Evolutionary conservation across 53 echinoderm and acorn worm genomes (phyloP), one percentile per base, ranked within the genome.

Genomic region (Henricia sp.): DNA sequence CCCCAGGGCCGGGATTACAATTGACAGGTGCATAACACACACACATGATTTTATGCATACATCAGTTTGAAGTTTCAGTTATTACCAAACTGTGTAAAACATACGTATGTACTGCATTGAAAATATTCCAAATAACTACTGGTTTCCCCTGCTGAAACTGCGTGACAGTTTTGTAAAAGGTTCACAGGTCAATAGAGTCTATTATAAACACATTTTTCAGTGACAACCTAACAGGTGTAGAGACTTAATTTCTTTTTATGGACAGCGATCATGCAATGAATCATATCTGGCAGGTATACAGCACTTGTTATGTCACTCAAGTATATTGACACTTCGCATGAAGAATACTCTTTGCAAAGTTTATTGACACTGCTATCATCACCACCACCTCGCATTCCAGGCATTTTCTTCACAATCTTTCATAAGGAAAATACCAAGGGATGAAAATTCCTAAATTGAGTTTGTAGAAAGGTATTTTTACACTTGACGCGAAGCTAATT

Each of bases 151-250:
- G n/a, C n/a, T n/a, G n/a, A 48, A 48, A 55, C 12, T 19, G 55
- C 55, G 12, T 55, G 55, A 44, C 44, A 44, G 44, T 27, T 60
- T 26, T 60, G 29, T 27, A 9, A 28, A 34, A 26, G 66, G 36
- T 36, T 66, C 16, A 66, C 13, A 36, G 66, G 25, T 37, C 66
- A 66, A 66, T 66, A 37, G 66, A 66, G 25, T 66, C 66, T 17
- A 66, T 66, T 60, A 60, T 5, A 36, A 38, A 37, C 37, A 34
- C 66, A 66, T 66, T 66, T 66, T 66, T 37, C 38, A 4, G 37
- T 66, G 66, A 66, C 66, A 66, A 37, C 38, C 66, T 1, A 36
- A 66, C 66, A 66, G 66, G 66, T 66, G 66, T 37, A 36, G 14
- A 17, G 36, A 35, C 17, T 35, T 66, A 37, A 36, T 37, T 66